Evolutionary conservation across 2,113 vertebrate species (phyloP).

Genomic region (Puma concolor): DNA sequence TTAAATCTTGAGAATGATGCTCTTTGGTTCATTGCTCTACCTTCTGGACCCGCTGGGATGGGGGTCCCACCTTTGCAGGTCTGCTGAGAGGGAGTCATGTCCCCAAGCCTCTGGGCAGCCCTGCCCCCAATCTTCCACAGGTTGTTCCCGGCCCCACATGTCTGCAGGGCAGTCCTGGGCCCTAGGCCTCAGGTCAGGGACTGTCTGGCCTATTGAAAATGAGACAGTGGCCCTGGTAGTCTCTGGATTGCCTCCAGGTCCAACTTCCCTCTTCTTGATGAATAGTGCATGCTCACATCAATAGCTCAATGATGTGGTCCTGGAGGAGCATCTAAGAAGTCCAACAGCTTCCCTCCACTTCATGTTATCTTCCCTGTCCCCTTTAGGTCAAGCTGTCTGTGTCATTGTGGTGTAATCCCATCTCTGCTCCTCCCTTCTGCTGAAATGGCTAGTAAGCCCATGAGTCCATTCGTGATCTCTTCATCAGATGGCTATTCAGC

Average conservation of each 20-base stretch:
- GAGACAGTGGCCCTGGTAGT: neutral
- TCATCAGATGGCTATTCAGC: neutral
- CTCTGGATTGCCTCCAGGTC: neutral
- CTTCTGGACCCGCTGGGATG: neutral
- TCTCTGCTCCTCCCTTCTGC: neutral
- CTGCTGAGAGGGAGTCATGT: neutral
- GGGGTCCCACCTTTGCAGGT: neutral
- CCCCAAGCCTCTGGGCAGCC: neutral
- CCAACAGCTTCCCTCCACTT: neutral
- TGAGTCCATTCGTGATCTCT: neutral
- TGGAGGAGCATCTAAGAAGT: neutral
- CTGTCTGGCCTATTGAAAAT: neutral
- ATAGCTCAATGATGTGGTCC: neutral
- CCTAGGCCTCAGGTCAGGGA: neutral
- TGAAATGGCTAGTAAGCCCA: neutral
- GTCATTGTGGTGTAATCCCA: neutral
- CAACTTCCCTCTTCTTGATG: neutral
- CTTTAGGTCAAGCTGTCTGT: neutral
- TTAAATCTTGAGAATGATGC: neutral
- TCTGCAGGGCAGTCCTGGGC: neutral
- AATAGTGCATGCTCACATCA: neutral
- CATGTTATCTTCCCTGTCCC: neutral
- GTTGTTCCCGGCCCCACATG: neutral
- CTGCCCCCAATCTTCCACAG: neutral
- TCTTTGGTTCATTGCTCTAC: neutral